Base-by-base conservation (phyloP, 2,888 invertebrate species). In the Volucella zonaria region DNA sequence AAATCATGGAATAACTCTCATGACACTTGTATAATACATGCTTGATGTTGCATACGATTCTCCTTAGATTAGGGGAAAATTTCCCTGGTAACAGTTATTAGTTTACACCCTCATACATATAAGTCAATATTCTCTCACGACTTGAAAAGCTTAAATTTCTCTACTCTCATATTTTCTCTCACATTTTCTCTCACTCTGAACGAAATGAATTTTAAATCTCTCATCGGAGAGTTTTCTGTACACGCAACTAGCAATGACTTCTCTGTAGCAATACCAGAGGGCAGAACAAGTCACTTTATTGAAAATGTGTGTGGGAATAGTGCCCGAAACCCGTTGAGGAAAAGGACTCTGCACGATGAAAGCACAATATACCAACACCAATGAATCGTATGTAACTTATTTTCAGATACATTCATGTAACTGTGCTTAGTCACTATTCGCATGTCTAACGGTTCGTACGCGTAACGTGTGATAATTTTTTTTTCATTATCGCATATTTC, bases 381-480 rank as follows among this genome's bases (percentile, higher is more conserved):
- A 67, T 14, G 68, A 77, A 49, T 81, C 61, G 70, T 70, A 59
- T 70, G 74, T 70, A 80, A 80, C 81, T 81, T 73, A 68, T 56
- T 85, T 76, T 62, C 56, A 61, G 59, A 85, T 80, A 85, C 80
- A 76, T 67, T 76, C 80, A 76, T 80, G 80, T 71, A 80, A 87
- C 88, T 88, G 90, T 91, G 89, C 89, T 90, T 89, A 90, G 91
- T 90, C 88, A 87, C 87, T 87, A 89, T 89, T 90, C 88, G 87
- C 88, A 89, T 88, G 89, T 83, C 88, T 87, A 88, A 87, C 88
- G 85, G 88, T 88, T 88, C 89, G 89, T 89, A 90, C 89, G 90
- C 89, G 76, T 45, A 64, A 59, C 54, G 43, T 66, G 51, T 61
- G 51, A 54, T 58, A 11, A 15, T 70, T 58, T 11, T 51, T 61